These are phyloP conservation scores for Panulirus ornatus DNA, from an alignment of 1,140 invertebrate genomes.

Conservation along the genomic window DNA sequence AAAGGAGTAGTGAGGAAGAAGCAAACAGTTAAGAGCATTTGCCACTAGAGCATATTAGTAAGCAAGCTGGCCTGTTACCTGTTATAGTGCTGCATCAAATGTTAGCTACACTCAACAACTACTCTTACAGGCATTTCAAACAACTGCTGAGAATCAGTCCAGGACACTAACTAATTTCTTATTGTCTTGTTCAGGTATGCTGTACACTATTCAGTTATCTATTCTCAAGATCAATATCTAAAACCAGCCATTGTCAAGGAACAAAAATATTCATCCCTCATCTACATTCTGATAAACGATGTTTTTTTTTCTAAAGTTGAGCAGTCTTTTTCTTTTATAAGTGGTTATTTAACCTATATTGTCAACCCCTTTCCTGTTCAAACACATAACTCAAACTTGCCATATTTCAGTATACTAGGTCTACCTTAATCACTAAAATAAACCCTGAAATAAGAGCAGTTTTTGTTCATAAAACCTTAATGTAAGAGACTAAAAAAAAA, in stretches of 20 bases:
- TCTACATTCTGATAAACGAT: background rate
- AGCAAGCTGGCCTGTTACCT: constrained; percentile 6
- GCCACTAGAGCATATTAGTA: constrained; percentile 31
- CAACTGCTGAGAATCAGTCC: background rate
- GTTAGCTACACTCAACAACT: background rate
- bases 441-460: too few species aligned
- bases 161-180: constrained; percentile 20
- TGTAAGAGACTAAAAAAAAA: background rate
- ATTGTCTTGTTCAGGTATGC: constrained; percentile 62
- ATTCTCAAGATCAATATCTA: background rate
- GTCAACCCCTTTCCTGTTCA: background rate
- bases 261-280: constrained; percentile 40
- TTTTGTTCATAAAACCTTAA: background rate
- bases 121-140: background rate
- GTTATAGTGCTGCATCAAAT: constrained; percentile 3
- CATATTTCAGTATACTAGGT: background rate
- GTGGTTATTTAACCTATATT: too few species aligned
- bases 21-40: constrained; percentile 18
- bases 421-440: too few species aligned
- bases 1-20: constrained; percentile 31
- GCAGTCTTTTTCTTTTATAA: background rate
- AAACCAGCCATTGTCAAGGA: background rate
- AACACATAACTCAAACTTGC: background rate
- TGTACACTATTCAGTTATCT: constrained; percentile 28
- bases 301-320: constrained; percentile 4